These are phyloP conservation scores for Mirounga angustirostris DNA, from an alignment of 2,113 vertebrate genomes.

Conservation along the genomic window DNA sequence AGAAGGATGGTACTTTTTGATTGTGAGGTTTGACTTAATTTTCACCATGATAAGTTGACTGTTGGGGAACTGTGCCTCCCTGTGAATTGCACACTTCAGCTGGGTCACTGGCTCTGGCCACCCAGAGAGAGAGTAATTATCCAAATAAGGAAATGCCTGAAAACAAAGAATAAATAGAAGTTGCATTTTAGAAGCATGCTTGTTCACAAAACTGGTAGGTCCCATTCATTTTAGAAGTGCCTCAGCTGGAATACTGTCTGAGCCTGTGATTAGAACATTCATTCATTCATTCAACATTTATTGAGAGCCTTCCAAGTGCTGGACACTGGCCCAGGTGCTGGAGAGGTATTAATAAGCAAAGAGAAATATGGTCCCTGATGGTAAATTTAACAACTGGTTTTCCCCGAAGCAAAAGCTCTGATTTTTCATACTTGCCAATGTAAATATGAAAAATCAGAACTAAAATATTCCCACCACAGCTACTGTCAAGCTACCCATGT, in stretches of 20 bases:
- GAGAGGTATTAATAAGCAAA: not conserved
- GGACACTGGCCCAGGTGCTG: not conserved
- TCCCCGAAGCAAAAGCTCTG: not conserved
- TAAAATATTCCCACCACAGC: not conserved
- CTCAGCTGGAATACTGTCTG: not conserved
- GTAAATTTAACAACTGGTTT: slow-evolving; percentile 22
- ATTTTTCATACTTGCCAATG: not conserved
- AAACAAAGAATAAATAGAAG: not conserved
- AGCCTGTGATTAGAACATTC: not conserved
- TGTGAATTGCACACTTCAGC: not conserved
- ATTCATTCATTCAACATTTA: not conserved
- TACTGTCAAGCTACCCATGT: not conserved
- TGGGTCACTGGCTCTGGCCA: not conserved
- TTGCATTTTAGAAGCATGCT: not conserved
- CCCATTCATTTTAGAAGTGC: not conserved
- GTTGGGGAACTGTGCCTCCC: not conserved
- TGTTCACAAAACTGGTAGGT: not conserved
- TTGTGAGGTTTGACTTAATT: not conserved
- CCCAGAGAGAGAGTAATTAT: not conserved
- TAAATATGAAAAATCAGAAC: not conserved
- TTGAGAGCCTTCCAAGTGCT: not conserved
- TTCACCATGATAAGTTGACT: not conserved
- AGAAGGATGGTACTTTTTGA: not conserved
- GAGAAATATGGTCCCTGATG: not conserved
- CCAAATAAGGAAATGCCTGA: not conserved